Evolutionary conservation across 1,140 invertebrate genomes (phyloP), one percentile per base, ranked within the genome.

Genomic region (Akabosia matsudoensis): DNA sequence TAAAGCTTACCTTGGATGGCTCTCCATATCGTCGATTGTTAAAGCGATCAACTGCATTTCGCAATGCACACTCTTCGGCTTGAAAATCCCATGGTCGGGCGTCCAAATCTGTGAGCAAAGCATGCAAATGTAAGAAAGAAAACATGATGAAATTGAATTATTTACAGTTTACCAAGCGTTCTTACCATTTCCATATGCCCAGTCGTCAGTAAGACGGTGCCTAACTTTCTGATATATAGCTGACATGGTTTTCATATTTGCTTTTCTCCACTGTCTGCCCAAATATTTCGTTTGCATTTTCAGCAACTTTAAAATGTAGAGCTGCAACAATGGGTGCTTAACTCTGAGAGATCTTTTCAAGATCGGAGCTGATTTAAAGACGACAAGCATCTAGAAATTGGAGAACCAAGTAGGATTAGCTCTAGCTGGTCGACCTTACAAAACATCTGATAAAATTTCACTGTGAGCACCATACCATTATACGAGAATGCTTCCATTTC

Each of bases 261-360:
- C 93, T 86, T 99, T 99, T 3, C 98, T 89, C 98, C 98, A 99
- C 83, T 99, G 97, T 26, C 98, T 87, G 0, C 98, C 98, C 77
- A 99, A 89, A 87, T 99, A 99, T 84, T 98, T 98, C 0, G 97
- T 98, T 88, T 99, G 98, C 96, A 99, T 98, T 88, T 99, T 99
- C 0, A 99, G 85, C 34, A 99, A 86, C 85, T 99, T 99, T 54
- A 99, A 88, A 4, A 98, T 95, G 85, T 99, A 99, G 73, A 99
- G 87, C 86, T 99, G 98, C 90, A 99, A 95, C 90, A 99, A 93
- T 0, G 96, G 94, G 86, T 99, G 95, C 73, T 94, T 89, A 0
- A 97, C 93, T 89, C 97, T 97, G 13, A 99, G 87, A 7, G 96
- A 96, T 79, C 97, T 89, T 86, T 99, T 99, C 51, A 99, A 87